phyloP scores from a whole-genome alignment of 2,888 invertebrate genomes.

The Anorthoa munda region DNA sequence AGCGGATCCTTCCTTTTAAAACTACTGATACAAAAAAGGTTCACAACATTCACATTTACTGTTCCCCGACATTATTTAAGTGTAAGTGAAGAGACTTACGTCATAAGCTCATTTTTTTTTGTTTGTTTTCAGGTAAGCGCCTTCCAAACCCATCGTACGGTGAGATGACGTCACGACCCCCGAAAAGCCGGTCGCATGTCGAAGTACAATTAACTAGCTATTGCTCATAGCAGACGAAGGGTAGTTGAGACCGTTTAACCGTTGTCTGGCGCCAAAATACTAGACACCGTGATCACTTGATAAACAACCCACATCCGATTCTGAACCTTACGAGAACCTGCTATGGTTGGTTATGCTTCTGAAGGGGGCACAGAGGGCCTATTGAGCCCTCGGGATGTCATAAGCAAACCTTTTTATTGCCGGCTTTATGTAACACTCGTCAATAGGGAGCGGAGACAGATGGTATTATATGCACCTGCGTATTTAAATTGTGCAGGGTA shows the following conservation, averaged over 20 bases:
- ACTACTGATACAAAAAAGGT: constrained; percentile 13
- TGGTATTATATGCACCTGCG: constrained; percentile 62
- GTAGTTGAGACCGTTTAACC: constrained; percentile 75
- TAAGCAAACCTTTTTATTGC: constrained; percentile 67
- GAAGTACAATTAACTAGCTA: constrained; percentile 70
- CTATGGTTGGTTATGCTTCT: constrained; percentile 51
- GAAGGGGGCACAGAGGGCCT: constrained; percentile 49
- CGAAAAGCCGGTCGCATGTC: constrained; percentile 69
- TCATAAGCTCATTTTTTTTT: constrained; percentile 17
- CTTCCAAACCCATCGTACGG: constrained; percentile 9
- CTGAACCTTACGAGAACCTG: constrained; percentile 37
- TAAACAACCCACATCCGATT: constrained; percentile 41
- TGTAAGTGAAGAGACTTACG: neutral
- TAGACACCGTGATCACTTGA: constrained; percentile 71
- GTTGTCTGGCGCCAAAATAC: constrained; percentile 86
- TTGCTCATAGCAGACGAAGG: constrained; percentile 73
- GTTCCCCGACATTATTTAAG: neutral
- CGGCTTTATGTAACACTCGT: constrained; percentile 66
- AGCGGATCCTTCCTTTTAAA: constrained; percentile 25
- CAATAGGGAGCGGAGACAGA: constrained; percentile 66
- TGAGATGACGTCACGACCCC: constrained; percentile 57
- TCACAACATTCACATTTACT: constrained; percentile 1
- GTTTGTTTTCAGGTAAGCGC: constrained; percentile 63
- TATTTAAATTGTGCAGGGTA: constrained; percentile 37
- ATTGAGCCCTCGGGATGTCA: constrained; percentile 64